phyloP scores from a whole-genome alignment of 2,888 invertebrate species.

The Drosophila prostipennis region DNA sequence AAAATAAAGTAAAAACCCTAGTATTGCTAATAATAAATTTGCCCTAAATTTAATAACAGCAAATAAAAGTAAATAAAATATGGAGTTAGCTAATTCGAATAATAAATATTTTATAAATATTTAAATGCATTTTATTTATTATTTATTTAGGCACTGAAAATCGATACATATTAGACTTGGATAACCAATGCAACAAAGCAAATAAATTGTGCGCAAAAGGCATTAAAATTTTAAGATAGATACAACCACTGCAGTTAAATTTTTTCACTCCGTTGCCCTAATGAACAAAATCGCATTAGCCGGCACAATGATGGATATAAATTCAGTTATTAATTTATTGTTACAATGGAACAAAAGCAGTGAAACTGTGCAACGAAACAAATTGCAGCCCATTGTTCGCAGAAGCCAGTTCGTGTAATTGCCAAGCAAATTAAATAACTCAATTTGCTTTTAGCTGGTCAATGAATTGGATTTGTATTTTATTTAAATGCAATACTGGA shows the following conservation, averaged over 20 bases:
- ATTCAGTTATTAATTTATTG: conserved; percentile 19
- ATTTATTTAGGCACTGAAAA: too few relatives aligned
- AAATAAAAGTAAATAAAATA: too few relatives aligned
- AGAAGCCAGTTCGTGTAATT: conserved; percentile 37
- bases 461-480: conserved; percentile 43
- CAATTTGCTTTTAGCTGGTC: conserved; percentile 43
- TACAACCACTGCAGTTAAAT: not conserved
- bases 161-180: too few relatives aligned
- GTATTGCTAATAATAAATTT: not conserved
- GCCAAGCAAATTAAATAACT: conserved; percentile 43
- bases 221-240: too few relatives aligned
- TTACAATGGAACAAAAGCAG: conserved; percentile 6
- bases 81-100: too few relatives aligned
- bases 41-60: too few relatives aligned
- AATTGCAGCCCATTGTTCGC: conserved; percentile 28
- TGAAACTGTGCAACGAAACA: conserved; percentile 18
- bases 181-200: too few relatives aligned
- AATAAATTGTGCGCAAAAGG: too few relatives aligned
- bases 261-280: conserved; percentile 6
- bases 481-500: conserved; percentile 39
- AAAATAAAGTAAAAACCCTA: too few relatives aligned
- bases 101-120: too few relatives aligned
- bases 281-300: conserved; percentile 34
- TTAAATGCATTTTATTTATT: too few relatives aligned
- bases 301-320: conserved; percentile 8